These are phyloP conservation scores for Melanostigma gelatinosum DNA, from an alignment of 2,113 vertebrate species.

Conservation along the genomic window DNA sequence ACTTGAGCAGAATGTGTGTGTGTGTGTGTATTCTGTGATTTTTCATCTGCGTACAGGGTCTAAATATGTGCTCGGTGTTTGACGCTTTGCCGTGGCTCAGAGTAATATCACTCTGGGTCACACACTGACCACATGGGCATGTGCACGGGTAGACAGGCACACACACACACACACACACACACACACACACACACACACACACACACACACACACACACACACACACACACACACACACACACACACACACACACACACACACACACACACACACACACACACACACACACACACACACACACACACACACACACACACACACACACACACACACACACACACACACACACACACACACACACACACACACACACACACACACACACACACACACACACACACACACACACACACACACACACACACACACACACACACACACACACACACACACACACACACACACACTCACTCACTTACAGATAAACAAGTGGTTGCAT, in stretches of 20 bases:
- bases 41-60: conserved; percentile 18
- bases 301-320: conserved; percentile 17
- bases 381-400: conserved; percentile 14
- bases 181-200: conserved; percentile 11
- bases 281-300: conserved; percentile 25
- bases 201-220: conserved; percentile 29
- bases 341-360: conserved; percentile 28
- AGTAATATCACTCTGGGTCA: conserved; percentile 53
- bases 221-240: conserved; percentile 21
- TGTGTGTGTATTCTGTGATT: conserved; percentile 36
- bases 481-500: conserved; percentile 74
- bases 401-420: conserved; percentile 14
- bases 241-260: conserved; percentile 1
- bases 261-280: conserved; percentile 32
- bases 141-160: conserved; percentile 9
- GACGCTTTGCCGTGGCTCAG: conserved; percentile 21
- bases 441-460: conserved; percentile 24
- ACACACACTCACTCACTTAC: conserved; percentile 27
- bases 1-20: conserved; percentile 48
- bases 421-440: conserved; percentile 24
- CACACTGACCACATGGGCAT: conserved; percentile 52
- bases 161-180: conserved; percentile 21
- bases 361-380: conserved; percentile 22
- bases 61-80: conserved; percentile 39
- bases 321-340: conserved; percentile 10